These are phyloP conservation scores for Antitype chi DNA, from an alignment of 2,888 invertebrate species.

Conservation along the genomic window DNA sequence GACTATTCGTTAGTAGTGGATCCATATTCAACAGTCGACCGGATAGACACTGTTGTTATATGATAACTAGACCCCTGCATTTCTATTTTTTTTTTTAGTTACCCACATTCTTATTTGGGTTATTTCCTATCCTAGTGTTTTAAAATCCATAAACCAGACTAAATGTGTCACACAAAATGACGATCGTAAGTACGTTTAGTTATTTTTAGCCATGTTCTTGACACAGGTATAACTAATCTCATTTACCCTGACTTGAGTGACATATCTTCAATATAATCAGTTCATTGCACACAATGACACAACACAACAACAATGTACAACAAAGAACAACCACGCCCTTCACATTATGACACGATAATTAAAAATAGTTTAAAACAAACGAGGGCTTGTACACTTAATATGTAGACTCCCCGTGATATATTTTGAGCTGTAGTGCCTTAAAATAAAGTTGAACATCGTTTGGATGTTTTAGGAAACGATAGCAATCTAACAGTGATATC, in stretches of 20 bases:
- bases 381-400: constrained; percentile 24
- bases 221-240: constrained; percentile 13
- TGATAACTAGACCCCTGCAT: neutral
- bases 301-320: constrained; percentile 1
- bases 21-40: neutral
- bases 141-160: neutral
- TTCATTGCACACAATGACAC: neutral
- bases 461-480: constrained; percentile 12
- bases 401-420: neutral
- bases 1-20: neutral
- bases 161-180: neutral
- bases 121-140: neutral
- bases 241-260: constrained; percentile 1
- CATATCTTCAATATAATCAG: constrained; percentile 1
- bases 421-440: neutral
- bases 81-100: neutral
- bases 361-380: constrained; percentile 54
- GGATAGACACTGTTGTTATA: neutral
- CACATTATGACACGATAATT: constrained; percentile 34
- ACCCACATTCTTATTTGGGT: neutral
- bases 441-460: constrained; percentile 21
- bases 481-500: constrained; percentile 48
- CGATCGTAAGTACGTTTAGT: neutral
- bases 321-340: neutral
- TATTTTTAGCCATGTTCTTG: neutral